phyloP scores from a whole-genome alignment of 2,113 vertebrate species.

The Cygnus buccinator region DNA sequence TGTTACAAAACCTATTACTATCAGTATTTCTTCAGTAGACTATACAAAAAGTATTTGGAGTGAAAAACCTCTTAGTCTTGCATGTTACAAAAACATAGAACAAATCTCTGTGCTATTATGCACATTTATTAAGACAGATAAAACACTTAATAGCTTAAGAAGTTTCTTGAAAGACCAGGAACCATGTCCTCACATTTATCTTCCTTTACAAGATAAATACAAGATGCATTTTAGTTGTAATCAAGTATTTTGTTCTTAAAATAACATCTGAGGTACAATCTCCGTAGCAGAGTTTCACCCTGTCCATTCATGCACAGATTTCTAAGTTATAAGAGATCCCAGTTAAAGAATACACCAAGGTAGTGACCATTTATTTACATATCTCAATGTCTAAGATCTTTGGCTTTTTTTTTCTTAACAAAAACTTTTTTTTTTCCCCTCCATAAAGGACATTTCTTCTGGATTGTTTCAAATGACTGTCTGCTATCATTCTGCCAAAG shows the following conservation, averaged over 20 bases:
- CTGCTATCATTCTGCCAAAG: neutral
- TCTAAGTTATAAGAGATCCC: neutral
- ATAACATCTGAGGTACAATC: neutral
- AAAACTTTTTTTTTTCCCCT: neutral
- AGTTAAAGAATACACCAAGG: neutral
- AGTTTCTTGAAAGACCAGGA: neutral
- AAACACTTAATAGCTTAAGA: neutral
- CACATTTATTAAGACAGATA: neutral
- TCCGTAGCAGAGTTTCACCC: neutral
- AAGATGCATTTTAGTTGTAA: neutral
- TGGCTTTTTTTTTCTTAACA: neutral
- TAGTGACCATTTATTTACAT: neutral
- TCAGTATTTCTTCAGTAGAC: rapidly evolving
- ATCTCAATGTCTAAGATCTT: neutral
- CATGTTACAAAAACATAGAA: neutral
- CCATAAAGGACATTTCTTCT: neutral
- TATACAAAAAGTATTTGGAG: neutral
- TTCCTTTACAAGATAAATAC: neutral
- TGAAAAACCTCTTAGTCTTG: neutral
- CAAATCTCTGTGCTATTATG: neutral
- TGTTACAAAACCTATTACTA: neutral
- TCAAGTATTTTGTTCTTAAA: neutral
- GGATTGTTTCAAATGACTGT: neutral
- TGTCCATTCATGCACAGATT: neutral
- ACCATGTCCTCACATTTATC: neutral